Evolutionary conservation across 2,113 vertebrate genomes (phyloP), one percentile per base, ranked within the genome.

Genomic region (Columbina picui): DNA sequence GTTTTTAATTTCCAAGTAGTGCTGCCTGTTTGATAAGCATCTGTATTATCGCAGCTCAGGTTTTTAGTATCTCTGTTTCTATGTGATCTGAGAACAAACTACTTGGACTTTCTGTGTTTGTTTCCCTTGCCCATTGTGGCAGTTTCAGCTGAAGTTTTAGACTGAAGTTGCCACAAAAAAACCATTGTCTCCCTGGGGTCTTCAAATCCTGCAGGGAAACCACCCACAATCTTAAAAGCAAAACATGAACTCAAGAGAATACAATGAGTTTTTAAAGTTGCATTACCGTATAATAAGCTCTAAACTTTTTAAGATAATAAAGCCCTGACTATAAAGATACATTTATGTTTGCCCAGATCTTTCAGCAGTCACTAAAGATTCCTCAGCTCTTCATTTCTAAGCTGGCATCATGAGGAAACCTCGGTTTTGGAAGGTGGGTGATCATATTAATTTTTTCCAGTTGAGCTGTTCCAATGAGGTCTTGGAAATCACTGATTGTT

Each of bases 1-100:
- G 11, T 52, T 95, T 96, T 90, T 71, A 57, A 70, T 81, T 95
- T 90, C 89, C 89, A 92, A 38, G 43, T 84, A 55, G 43, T 50
- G 32, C 65, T 89, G 64, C 43, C 55, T 67, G 56, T 57, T 81
- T 70, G 41, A 57, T 63, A 67, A 84, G 38, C 36, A 77, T 81
- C 86, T 92, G 23, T 29, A 20, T 68, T 67, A 59, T 30, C 34
- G 52, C 18, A 75, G 25, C 17, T 59, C 6, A 6, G 25, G 29
- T 88, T 81, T 59, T 32, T 59, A 10, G 17, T 34, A 2, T 49
- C 39, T 67, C 49, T 80, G 6, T 45, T 65, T 76, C 63, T 74
- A 26, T 81, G 50, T 74, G n/a, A 80, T 53, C 67, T 73, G 52
- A 63, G 71, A 65, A 84, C 25, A 90, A 78, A 13, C 32, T 49